Percentiles rank a stretch among this genome's conserved stretches.
Conservation (phyloP, 2,888 invertebrate genomes). For the Lasioglossum zephyrum region DNA sequence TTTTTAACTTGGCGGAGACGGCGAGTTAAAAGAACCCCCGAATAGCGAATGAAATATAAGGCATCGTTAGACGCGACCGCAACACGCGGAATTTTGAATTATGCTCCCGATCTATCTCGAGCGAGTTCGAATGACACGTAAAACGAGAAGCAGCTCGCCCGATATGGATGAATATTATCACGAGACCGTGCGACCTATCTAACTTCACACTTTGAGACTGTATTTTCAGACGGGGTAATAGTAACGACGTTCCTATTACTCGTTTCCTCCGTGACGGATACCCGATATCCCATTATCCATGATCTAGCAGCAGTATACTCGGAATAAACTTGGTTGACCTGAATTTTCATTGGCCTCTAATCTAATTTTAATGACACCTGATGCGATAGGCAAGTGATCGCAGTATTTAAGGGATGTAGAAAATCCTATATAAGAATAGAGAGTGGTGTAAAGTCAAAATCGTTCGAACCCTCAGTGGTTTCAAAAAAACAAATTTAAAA, state of each 20-base stretch:
- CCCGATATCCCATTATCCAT: constrained; percentile 49
- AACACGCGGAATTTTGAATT: constrained; percentile 38
- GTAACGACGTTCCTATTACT: constrained; percentile 34
- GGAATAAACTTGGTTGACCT: constrained; percentile 47
- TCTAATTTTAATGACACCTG: constrained; percentile 4
- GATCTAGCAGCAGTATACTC: constrained; percentile 48
- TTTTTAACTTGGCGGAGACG: background rate
- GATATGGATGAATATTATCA: constrained; percentile 50
- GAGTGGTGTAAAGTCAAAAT: background rate
- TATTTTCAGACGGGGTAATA: constrained; percentile 49
- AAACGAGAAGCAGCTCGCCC: constrained; percentile 41
- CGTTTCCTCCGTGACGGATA: constrained; percentile 35
- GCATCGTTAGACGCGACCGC: constrained; percentile 20
- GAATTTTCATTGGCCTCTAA: constrained; percentile 30
- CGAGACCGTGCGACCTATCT: constrained; percentile 38
- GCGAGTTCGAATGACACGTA: constrained; percentile 37
- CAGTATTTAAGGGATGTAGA: background rate
- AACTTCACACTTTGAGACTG: constrained; percentile 29
- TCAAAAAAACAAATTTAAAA: background rate
- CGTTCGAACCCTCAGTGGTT: background rate
- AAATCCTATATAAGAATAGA: background rate
- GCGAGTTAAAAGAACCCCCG: constrained; percentile 7
- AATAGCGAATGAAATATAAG: constrained; percentile 17
- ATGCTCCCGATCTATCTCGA: constrained; percentile 4
- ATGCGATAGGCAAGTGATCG: background rate